Base-by-base conservation (phyloP, 2,888 invertebrate genomes). In the Balanococcus diminutus region DNA sequence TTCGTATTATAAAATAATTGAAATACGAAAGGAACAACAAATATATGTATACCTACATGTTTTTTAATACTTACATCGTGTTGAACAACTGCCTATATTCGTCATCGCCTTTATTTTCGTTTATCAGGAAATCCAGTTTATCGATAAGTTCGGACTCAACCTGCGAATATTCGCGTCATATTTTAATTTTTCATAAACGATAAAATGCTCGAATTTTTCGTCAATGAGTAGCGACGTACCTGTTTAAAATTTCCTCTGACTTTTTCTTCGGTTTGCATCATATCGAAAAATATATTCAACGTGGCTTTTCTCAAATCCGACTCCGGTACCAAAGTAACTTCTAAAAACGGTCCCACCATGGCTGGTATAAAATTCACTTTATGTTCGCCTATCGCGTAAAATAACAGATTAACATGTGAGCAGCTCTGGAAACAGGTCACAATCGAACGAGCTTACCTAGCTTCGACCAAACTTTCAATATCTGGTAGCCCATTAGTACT, bases 61-160 rank as follows among this genome's bases (percentile, higher is more conserved):
- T 6, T 31, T 28, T 22, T 32, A 86, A 83, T 88, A 95, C 97
- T 96, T 92, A 98, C 98, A 98, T 97, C 85, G 96, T 96, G 89
- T 97, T 96, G 90, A 98, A 98, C n/a, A 98, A 92, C 87, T 96
- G 93, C 87, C 96, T 92, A 89, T 98, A 98, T 89, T 97, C 96
- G 89, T 96, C 96, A 88, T 98, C 98, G 0, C 98, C 98, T 89
- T 97, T 96, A 90, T 97, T 96, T 89, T 97, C 96, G 87, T 96
- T 96, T 79, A 98, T 96, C 32, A 97, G 91, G 87, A 96, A 95
- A 91, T 98, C 98, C 88, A 98, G 91, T 89, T 98, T 97, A 89
- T 98, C 98, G 83, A 98, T 98, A 4, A 98, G 91, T 88, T 98
- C 97, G 25, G 96, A 96, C 89, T 98, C 98, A 0, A 98, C 97